A percentile compares a stretch with the other conserved stretches of the same genome.
These are phyloP conservation scores for Triplophysa rosa DNA, from an alignment of 2,113 vertebrate genomes.

Conservation along the genomic window DNA sequence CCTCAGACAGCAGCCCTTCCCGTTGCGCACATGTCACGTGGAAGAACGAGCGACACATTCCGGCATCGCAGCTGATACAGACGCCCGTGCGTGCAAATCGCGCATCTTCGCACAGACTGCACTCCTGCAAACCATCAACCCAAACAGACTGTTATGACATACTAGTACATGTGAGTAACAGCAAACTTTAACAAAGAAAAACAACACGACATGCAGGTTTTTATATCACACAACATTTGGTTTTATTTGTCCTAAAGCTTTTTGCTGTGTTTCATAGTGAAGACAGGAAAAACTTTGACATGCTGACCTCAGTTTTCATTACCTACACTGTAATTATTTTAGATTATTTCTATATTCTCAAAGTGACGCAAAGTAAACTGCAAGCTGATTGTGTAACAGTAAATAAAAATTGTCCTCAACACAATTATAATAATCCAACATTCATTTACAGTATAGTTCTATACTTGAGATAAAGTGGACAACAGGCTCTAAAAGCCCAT, in stretches of 20 bases:
- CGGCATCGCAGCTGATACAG: conserved; percentile 97
- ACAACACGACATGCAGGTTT: not conserved
- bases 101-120: conserved; percentile 95
- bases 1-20: conserved; percentile 96
- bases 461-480: conserved; percentile 48
- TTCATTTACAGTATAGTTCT: conserved; percentile 42
- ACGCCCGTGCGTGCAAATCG: conserved; percentile 96
- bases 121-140: conserved; percentile 78
- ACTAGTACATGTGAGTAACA: not conserved
- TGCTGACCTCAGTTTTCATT: not conserved
- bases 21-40: conserved; percentile 97
- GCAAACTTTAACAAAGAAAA: not conserved
- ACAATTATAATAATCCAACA: conserved; percentile 40
- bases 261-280: not conserved
- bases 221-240: not conserved
- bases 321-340: not conserved
- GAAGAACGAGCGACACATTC: conserved; percentile 98
- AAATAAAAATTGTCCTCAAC: not conserved
- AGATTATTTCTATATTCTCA: conserved; percentile 6
- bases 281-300: not conserved
- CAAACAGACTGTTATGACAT: not conserved
- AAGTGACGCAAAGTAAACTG: conserved; percentile 16
- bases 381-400: not conserved
- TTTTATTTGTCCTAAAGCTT: not conserved
- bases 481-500: conserved; percentile 47